Conservation (phyloP, 2,113 vertebrate genomes). For the Paradisaea rubra region DNA sequence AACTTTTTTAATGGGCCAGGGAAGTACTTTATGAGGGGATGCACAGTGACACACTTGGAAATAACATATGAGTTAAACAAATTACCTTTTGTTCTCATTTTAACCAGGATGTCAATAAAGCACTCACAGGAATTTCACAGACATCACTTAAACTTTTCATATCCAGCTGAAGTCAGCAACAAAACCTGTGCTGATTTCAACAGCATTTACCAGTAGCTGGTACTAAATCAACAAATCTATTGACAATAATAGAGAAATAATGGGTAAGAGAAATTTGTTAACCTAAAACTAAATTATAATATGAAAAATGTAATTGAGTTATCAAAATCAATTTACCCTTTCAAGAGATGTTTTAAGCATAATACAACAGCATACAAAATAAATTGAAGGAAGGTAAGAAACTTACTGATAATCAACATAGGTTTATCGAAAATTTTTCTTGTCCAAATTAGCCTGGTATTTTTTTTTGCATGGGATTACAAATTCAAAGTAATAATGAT, state of each 20-base stretch:
- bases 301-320: neutral
- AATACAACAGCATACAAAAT: neutral
- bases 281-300: neutral
- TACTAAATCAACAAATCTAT: neutral
- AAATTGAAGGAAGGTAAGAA: neutral
- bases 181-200: neutral
- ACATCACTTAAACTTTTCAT: neutral
- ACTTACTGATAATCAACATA: neutral
- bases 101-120: neutral
- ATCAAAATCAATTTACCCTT: neutral
- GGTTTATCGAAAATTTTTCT: neutral
- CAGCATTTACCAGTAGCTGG: neutral
- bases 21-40: neutral
- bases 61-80: neutral
- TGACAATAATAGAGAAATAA: neutral
- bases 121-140: neutral
- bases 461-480: neutral
- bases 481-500: neutral
- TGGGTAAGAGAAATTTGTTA: neutral
- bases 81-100: neutral
- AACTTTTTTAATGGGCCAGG: neutral
- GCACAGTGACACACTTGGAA: neutral
- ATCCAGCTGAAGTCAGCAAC: neutral
- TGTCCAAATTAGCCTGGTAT: neutral
- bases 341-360: neutral